Evolutionary conservation across 2,113 vertebrate species (phyloP).

Genomic region (Coreoperca whiteheadi): DNA sequence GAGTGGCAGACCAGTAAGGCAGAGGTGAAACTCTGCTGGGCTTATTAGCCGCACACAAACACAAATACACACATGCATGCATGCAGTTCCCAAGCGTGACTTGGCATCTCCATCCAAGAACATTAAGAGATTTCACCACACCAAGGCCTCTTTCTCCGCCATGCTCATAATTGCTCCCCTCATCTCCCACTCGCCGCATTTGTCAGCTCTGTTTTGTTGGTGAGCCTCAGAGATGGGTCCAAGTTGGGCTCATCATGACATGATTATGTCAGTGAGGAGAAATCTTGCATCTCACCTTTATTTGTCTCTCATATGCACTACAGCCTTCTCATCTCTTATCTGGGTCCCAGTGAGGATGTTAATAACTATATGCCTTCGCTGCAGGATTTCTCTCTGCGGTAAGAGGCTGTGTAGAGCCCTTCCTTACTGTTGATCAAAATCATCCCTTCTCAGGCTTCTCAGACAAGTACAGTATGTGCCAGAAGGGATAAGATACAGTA

Average conservation of each 20-base stretch:
- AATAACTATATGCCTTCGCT: constrained; percentile 35
- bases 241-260: constrained; percentile 67
- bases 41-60: constrained; percentile 42
- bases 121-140: constrained; percentile 75
- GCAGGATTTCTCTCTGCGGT: constrained; percentile 36
- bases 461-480: constrained; percentile 43
- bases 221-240: constrained; percentile 48
- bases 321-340: constrained; percentile 57
- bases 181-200: constrained; percentile 58
- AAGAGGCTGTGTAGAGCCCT: constrained; percentile 16
- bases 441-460: constrained; percentile 49
- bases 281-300: constrained; percentile 73
- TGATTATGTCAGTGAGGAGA: constrained; percentile 62
- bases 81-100: constrained; percentile 54
- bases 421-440: constrained; percentile 66
- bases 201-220: constrained; percentile 68
- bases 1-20: constrained; percentile 69
- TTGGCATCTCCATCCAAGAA: constrained; percentile 66
- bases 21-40: constrained; percentile 53
- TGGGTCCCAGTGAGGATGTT: constrained; percentile 42
- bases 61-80: constrained; percentile 21
- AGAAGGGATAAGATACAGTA: constrained; percentile 45
- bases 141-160: constrained; percentile 43
- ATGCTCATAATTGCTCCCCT: constrained; percentile 61
- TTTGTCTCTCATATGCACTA: constrained; percentile 59